Conservation (phyloP, 1,140 invertebrate species). For the Gonioctena quinquepunctata region DNA sequence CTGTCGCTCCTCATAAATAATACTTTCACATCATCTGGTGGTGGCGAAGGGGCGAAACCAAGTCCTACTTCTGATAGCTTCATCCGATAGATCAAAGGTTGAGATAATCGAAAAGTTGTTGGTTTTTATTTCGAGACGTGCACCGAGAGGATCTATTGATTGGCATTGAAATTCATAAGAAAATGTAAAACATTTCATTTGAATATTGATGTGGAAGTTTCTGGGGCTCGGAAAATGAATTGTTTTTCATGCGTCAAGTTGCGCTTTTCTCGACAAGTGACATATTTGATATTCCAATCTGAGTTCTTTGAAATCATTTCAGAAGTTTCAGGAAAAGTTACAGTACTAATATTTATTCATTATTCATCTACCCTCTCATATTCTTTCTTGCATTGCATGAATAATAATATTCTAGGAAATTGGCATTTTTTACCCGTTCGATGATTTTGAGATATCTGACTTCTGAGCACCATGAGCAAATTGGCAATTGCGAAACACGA, state of each 20-base stretch:
- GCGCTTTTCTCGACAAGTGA: neutral
- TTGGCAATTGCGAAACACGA: too few relatives aligned
- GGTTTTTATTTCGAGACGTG: conserved; percentile 13
- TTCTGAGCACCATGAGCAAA: too few relatives aligned
- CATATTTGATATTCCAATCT: neutral
- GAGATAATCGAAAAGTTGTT: conserved; percentile 32
- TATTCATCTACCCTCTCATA: too few relatives aligned
- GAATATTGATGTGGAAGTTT: conserved; percentile 1
- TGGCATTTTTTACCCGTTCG: too few relatives aligned
- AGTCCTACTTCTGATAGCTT: conserved; percentile 23
- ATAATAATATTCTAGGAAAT: too few relatives aligned
- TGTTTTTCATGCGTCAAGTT: neutral
- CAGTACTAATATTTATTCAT: neutral
- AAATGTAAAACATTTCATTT: conserved; percentile 9
- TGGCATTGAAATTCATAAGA: conserved; percentile 8
- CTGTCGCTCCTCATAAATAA: conserved; percentile 25
- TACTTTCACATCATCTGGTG: conserved; percentile 4
- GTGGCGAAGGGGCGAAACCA: conserved; percentile 3
- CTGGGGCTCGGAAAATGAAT: neutral
- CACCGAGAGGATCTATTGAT: conserved; percentile 14
- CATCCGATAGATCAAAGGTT: conserved; percentile 28
- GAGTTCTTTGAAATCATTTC: neutral
- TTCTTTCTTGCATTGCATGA: too few relatives aligned
- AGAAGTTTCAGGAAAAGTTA: neutral
- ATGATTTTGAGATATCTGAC: too few relatives aligned